Base-by-base conservation (phyloP, 1,140 invertebrate species). In the Temnothorax longispinosus region DNA sequence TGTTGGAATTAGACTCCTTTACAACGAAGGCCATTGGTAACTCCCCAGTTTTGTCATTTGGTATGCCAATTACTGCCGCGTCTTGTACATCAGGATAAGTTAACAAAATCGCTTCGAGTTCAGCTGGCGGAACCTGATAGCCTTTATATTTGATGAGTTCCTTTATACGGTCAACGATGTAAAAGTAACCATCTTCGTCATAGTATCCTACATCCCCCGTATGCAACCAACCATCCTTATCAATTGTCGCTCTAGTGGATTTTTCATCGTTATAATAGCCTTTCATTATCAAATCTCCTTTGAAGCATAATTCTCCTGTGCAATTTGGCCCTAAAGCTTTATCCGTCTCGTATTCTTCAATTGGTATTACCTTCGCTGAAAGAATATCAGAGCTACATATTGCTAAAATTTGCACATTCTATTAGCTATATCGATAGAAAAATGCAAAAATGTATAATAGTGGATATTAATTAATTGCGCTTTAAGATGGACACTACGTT, bases 131-230 rank as follows among this genome's bases (percentile, higher is more conserved):
- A 85, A 96, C 96, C 93, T 96, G 96, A 76, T 94, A 94, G 18
- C 96, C 96, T 93, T 96, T 96, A 72, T 97, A 98, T 93, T 98
- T 98, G 77, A 98, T 97, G 27, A 98, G 95, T 93, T 98, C 97
- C 87, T 98, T 98, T n/a, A 97, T 90, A 60, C 98, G 94, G 89
- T 98, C 98, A 1, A 97, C 96, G 88, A 98, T 96, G 88, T 95
- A 97, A 86, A 97, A 96, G 85, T 95, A 96, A 4, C 96, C 95
- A 13, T 97, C 94, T n/a, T 97, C 95, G 80, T 98, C 97, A 75
- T 96, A 96, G 90, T 96, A 97, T 8, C 96, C 96, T 69, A 98
- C 93, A 92, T 98, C 97, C 8, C 97, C 97, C 21, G 97, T 97
- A 87, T 97, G 96, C 10, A 97, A 94, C 96, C 96, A 98, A 10